Evolutionary conservation across 2,797 vertebrate species (phyloP).

Genomic region (Betta splendens): DNA sequence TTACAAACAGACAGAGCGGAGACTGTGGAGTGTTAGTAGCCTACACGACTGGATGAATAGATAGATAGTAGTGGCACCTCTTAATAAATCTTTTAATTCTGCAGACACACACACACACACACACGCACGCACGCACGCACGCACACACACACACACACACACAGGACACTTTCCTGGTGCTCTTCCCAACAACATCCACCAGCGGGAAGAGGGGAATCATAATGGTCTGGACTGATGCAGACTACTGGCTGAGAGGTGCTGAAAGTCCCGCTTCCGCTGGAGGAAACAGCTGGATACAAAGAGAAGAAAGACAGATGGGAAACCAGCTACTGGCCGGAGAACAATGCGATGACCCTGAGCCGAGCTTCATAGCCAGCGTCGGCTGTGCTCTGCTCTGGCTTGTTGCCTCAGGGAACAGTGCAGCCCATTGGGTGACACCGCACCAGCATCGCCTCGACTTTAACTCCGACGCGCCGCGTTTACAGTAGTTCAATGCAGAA

Average conservation of each 20-base stretch:
- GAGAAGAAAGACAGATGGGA: constrained; percentile 67
- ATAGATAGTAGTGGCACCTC: constrained; percentile 72
- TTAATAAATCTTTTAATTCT: constrained; percentile 51
- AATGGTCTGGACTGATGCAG: constrained; percentile 54
- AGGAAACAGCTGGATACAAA: constrained; percentile 83
- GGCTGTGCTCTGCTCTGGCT: constrained; percentile 30
- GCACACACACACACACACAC: constrained; percentile 39
- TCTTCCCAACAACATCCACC: constrained; percentile 69
- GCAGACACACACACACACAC: constrained; percentile 45
- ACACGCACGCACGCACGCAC: constrained; percentile 32
- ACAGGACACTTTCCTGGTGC: constrained; percentile 75
- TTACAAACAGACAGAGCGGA: constrained; percentile 65
- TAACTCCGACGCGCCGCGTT: constrained; percentile 13
- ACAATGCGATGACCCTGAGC: constrained; percentile 62
- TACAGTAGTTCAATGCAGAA: constrained; percentile 17
- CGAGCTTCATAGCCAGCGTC: constrained; percentile 15
- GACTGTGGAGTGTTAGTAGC: constrained; percentile 50
- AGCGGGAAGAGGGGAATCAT: constrained; percentile 53
- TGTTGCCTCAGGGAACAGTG: constrained; percentile 42
- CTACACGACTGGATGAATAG: constrained; percentile 50
- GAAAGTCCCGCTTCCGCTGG: constrained; percentile 71
- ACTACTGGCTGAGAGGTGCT: constrained; percentile 66
- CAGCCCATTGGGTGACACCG: constrained; percentile 53
- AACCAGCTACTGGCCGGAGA: constrained; percentile 68
- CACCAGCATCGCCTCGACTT: constrained; percentile 46